Percentiles rank a stretch among this genome's conserved stretches.
These are phyloP conservation scores for Myotis pilosus DNA, from an alignment of 2,797 vertebrate genomes.

Conservation along the genomic window DNA sequence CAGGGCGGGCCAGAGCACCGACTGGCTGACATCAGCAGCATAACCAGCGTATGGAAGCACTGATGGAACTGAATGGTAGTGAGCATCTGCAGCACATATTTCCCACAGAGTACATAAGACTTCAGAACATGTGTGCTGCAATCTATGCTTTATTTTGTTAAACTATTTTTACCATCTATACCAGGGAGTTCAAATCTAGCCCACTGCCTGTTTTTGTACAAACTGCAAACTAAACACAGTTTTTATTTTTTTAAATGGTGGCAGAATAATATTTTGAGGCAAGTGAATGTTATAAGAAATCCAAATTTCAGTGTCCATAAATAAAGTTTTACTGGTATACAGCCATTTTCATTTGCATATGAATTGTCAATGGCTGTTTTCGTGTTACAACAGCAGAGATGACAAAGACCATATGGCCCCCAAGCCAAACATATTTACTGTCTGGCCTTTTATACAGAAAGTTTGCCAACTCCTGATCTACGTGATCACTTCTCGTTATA, in stretches of 20 bases:
- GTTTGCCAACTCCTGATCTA: background rate
- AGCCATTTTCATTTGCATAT: background rate
- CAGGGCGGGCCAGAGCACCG: background rate
- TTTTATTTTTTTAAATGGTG: background rate
- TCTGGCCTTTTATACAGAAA: background rate
- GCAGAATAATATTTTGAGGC: background rate
- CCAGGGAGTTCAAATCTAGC: background rate
- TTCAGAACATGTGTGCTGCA: background rate
- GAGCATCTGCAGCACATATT: background rate
- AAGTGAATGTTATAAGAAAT: background rate
- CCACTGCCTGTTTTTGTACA: background rate
- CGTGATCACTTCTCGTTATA: background rate
- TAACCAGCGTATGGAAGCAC: background rate
- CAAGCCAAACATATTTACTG: background rate
- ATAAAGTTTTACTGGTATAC: constrained; percentile 34
- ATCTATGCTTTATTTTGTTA: background rate
- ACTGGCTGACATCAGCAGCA: background rate
- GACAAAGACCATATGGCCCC: background rate
- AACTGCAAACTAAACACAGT: background rate
- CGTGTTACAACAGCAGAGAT: background rate
- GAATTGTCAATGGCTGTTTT: background rate
- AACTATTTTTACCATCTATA: background rate
- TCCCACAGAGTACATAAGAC: background rate
- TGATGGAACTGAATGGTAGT: background rate
- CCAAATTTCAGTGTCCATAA: constrained; percentile 25